Evolutionary conservation across 2,797 vertebrate species (phyloP).

Genomic region (Epinephelus awoara): DNA sequence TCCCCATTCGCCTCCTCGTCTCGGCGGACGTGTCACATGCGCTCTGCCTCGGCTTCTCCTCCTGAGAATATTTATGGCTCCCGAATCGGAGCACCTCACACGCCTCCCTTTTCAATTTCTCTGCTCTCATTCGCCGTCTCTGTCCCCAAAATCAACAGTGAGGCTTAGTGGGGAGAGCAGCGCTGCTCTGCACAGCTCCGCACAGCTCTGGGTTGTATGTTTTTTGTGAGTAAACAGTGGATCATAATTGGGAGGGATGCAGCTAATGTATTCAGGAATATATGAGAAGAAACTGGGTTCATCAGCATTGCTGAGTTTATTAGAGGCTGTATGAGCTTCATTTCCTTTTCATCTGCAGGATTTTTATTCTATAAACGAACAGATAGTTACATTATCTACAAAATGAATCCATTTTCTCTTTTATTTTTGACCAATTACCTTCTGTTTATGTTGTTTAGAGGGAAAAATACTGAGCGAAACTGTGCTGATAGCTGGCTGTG

Average conservation of each 20-base stretch:
- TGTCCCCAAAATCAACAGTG: slow-evolving; percentile 77
- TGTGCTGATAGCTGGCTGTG: neutral
- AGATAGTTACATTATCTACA: slow-evolving; percentile 33
- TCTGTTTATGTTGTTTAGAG: slow-evolving; percentile 2
- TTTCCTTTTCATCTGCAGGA: slow-evolving; percentile 50
- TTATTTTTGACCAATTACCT: slow-evolving; percentile 24
- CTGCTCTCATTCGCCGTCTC: slow-evolving; percentile 73
- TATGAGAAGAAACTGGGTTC: slow-evolving; percentile 15
- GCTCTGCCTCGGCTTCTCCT: slow-evolving; percentile 76
- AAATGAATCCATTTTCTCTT: slow-evolving; percentile 34
- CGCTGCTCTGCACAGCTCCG: slow-evolving; percentile 12
- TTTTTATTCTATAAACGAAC: slow-evolving; percentile 34
- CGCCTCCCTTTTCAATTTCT: slow-evolving; percentile 71
- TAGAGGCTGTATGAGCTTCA: slow-evolving; percentile 21
- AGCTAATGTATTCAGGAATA: slow-evolving; percentile 54
- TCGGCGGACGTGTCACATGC: slow-evolving; percentile 71
- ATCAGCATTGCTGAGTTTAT: slow-evolving; percentile 34
- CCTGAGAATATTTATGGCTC: slow-evolving; percentile 84
- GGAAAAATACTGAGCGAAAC: neutral
- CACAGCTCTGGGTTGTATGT: slow-evolving; percentile 63
- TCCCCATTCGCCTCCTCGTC: slow-evolving; percentile 35
- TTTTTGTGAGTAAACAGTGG: slow-evolving; percentile 64
- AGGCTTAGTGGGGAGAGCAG: slow-evolving; percentile 51
- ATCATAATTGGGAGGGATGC: slow-evolving; percentile 56
- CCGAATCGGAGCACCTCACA: slow-evolving; percentile 77